Evolutionary conservation across 2,888 invertebrate genomes (phyloP).

Genomic region (Epirrhoe tristata): DNA sequence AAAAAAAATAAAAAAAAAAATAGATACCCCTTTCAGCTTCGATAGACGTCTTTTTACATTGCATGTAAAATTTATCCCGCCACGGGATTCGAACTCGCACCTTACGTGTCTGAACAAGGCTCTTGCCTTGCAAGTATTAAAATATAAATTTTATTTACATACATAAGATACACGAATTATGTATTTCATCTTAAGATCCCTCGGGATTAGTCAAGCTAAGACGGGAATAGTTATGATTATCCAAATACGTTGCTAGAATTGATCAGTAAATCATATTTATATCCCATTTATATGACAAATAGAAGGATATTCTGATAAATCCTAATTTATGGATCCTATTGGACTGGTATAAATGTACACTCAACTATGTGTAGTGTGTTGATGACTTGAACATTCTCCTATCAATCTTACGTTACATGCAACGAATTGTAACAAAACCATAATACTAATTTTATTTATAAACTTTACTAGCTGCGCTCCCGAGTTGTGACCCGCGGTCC

Average conservation of each 20-base stretch:
- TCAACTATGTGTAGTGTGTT: not conserved
- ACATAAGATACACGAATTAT: not conserved
- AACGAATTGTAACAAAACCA: too few species aligned
- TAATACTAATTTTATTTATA: too few species aligned
- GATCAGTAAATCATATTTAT: conserved; percentile 33
- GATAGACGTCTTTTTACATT: too few species aligned
- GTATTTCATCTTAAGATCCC: conserved; percentile 14
- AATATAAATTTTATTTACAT: not conserved
- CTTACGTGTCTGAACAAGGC: too few species aligned
- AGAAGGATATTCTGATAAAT: conserved; percentile 29
- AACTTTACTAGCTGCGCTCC: too few species aligned
- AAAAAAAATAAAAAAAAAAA: too few species aligned
- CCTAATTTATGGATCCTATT: conserved; percentile 29
- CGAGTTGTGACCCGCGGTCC: too few species aligned
- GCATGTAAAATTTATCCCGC: too few species aligned
- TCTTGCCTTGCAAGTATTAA: too few species aligned
- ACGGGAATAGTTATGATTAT: conserved; percentile 19
- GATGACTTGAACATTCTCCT: not conserved
- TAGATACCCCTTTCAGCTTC: too few species aligned
- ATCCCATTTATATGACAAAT: conserved; percentile 36
- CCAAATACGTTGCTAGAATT: conserved; percentile 26
- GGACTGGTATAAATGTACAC: conserved; percentile 10
- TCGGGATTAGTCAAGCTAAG: conserved; percentile 14
- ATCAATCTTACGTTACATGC: too few species aligned
- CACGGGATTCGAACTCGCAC: too few species aligned